Conservation (phyloP, 1,140 invertebrate genomes). For the Drosophila pseudoananassae region DNA sequence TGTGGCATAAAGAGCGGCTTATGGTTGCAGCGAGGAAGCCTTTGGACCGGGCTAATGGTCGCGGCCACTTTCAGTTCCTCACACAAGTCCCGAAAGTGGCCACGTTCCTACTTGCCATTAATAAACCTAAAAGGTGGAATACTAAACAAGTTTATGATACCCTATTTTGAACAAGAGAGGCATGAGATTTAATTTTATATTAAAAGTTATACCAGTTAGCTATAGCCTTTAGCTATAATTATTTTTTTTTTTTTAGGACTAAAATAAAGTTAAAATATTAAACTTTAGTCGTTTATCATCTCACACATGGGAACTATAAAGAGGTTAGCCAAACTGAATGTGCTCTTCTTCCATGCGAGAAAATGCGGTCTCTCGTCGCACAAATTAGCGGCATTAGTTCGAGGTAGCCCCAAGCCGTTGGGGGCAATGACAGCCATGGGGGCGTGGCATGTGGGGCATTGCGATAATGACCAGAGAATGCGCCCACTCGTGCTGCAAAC, state of each 20-base stretch:
- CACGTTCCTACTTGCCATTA: constrained; percentile 46
- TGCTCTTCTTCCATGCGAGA: constrained; percentile 18
- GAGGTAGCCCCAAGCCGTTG: not conserved
- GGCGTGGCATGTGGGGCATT: constrained; percentile 5
- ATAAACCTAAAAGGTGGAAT: constrained; percentile 18
- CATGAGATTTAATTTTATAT: not conserved
- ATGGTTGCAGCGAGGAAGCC: constrained; percentile 38
- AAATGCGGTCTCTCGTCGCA: constrained; percentile 48
- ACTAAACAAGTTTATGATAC: constrained; percentile 1
- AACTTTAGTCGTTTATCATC: constrained; percentile 4
- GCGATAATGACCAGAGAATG: constrained; percentile 64
- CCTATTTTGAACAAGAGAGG: not conserved
- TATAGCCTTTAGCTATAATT: too few relatives aligned
- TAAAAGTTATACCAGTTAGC: too few relatives aligned
- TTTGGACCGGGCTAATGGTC: constrained; percentile 42
- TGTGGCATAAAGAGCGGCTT: constrained; percentile 42
- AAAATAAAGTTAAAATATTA: not conserved
- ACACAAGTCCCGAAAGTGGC: constrained; percentile 16
- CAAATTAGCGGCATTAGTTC: constrained; percentile 71
- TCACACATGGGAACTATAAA: constrained; percentile 1
- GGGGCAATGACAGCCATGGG: not conserved
- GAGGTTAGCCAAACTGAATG: constrained; percentile 6
- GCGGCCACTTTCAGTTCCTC: constrained; percentile 7
- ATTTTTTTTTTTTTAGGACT: too few relatives aligned
- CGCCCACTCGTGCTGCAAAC: constrained; percentile 47